phyloP scores from a whole-genome alignment of 2,113 vertebrate genomes.

The Anseranas semipalmata region DNA sequence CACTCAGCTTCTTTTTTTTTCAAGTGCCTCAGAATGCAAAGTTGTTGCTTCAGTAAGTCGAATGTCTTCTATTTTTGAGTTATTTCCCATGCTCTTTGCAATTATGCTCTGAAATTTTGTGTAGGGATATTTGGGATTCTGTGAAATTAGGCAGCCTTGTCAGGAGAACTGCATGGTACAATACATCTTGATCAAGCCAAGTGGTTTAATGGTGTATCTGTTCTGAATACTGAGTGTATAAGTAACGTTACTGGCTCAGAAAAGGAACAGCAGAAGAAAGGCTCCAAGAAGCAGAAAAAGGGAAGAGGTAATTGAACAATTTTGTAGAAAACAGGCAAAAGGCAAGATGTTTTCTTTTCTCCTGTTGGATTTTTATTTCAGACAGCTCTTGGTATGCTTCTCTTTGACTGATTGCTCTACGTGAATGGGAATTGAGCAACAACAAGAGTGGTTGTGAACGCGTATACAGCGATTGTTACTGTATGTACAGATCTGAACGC shows the following conservation, averaged over 20 bases:
- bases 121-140: constrained; percentile 38
- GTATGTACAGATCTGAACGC: background rate
- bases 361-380: background rate
- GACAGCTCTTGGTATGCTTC: background rate
- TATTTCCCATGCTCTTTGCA: constrained; percentile 2
- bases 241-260: background rate
- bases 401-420: constrained; percentile 24
- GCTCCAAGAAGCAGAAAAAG: background rate
- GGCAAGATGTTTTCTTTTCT: constrained; percentile 6
- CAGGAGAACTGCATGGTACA: constrained; percentile 31
- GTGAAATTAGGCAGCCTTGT: constrained; percentile 55
- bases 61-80: constrained; percentile 23
- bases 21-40: background rate
- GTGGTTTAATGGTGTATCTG: constrained; percentile 45
- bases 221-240: constrained; percentile 18
- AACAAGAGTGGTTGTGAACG: constrained; percentile 5
- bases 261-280: background rate
- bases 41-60: constrained; percentile 9
- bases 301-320: background rate
- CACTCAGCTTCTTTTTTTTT: background rate
- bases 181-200: constrained; percentile 52
- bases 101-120: constrained; percentile 36
- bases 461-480: fast-evolving
- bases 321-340: constrained; percentile 5
- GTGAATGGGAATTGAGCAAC: background rate